Evolutionary conservation across 2,113 vertebrate genomes (phyloP), one percentile per base, ranked within the genome.

Genomic region (Macroglossus sobrinus): DNA sequence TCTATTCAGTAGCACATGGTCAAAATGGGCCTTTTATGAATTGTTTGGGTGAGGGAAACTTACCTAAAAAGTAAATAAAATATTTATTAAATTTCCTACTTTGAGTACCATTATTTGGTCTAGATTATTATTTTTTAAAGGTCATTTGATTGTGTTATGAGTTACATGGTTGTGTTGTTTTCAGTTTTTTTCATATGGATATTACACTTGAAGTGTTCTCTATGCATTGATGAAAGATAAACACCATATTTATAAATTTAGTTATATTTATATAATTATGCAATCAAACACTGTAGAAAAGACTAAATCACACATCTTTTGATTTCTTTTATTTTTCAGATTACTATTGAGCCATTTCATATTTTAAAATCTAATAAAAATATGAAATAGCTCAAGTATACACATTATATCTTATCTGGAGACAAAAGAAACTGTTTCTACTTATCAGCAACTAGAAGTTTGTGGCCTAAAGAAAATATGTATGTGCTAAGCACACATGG

Each of bases 371-470:
- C 26, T 90, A 93, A 84, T 89, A 97, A 89, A 35, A 50, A 97
- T 91, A 85, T 71, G 0, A 95, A 98, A 93, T 75, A 55, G 57
- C 94, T 80, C 18, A 97, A 96, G 81, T 92, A 84, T 71, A 71
- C 53, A 9, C 0, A 59, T 76, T n/a, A 7, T 59, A 55, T 68
- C 50, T 66, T 96, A 84, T 72, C 64, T 66, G 76, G 59, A 97
- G 98, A 96, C 35, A 97, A 97, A 96, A 15, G 1, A 94, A 50
- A 53, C 63, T 79, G 55, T 96, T 97, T 92, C 15, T 84, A 57
- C 93, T 69, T 95, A 91, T 76, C 78, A 79, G 3, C 8, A 89
- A 85, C 91, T 93, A 18, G 13, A 33, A 19, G 81, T 97, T 91
- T 93, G 14, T 93, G 81, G 69, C 40, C 76, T 97, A 75, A 78